These are phyloP conservation scores for Hemiscyllium ocellatum DNA, from an alignment of 2,113 vertebrate species.

Conservation along the genomic window DNA sequence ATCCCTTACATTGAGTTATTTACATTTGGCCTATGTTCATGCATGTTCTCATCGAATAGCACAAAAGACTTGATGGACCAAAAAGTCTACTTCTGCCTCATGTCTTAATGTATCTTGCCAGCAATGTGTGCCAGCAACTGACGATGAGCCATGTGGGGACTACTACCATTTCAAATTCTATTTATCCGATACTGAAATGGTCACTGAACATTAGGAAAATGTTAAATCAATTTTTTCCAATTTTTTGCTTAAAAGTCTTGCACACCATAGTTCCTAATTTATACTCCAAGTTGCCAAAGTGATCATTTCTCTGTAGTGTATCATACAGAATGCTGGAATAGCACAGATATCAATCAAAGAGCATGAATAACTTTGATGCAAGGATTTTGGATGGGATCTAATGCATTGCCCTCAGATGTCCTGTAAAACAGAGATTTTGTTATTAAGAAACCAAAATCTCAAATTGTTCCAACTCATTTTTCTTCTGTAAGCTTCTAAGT, in stretches of 20 bases:
- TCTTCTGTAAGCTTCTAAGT: background rate
- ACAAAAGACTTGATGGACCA: too few species aligned
- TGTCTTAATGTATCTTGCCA: background rate
- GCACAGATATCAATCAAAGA: background rate
- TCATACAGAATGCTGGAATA: background rate
- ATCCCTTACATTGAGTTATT: too few species aligned
- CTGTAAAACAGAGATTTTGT: background rate
- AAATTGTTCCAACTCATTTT: background rate
- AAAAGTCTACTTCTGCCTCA: too few species aligned
- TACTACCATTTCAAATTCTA: background rate
- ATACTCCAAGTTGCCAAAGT: background rate
- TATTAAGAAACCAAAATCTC: background rate
- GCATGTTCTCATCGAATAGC: too few species aligned
- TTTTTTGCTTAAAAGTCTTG: background rate
- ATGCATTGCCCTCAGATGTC: background rate
- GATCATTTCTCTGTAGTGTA: background rate
- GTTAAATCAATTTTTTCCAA: background rate
- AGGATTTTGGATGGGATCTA: background rate
- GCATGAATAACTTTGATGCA: background rate
- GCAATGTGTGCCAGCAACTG: background rate
- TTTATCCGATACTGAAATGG: background rate
- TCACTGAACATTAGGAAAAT: background rate
- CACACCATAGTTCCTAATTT: background rate
- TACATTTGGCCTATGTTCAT: too few species aligned
- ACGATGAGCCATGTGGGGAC: background rate